These are phyloP conservation scores for Melanogrammus aeglefinus DNA, from an alignment of 2,797 vertebrate genomes.

Conservation along the genomic window DNA sequence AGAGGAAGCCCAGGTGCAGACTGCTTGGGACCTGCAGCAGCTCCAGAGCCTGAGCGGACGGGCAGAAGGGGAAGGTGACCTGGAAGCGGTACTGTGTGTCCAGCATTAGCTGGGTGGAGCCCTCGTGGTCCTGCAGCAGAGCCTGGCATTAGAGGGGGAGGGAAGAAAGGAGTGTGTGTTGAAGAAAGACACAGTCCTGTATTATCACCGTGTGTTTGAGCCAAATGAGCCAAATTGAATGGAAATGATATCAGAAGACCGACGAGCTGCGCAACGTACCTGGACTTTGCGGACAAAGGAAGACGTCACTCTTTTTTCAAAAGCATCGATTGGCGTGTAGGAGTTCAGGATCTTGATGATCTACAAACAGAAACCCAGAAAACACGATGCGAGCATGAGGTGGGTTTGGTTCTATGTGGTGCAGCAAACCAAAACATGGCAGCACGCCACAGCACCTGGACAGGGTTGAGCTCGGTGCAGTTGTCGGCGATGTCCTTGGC, in stretches of 20 bases:
- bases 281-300: constrained; percentile 97
- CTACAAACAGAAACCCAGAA: constrained; percentile 59
- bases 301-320: constrained; percentile 92
- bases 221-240: neutral
- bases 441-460: constrained; percentile 79
- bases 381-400: neutral
- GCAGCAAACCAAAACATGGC: neutral
- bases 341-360: constrained; percentile 98
- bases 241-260: neutral
- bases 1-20: constrained; percentile 87
- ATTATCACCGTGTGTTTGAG: neutral
- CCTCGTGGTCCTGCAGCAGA: constrained; percentile 81
- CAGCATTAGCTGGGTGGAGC: constrained; percentile 84
- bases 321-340: constrained; percentile 97
- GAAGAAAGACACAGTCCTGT: neutral
- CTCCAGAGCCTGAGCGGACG: constrained; percentile 87
- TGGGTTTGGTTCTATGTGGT: neutral
- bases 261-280: constrained; percentile 64
- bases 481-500: constrained; percentile 84
- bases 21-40: constrained; percentile 89
- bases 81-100: constrained; percentile 91
- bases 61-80: constrained; percentile 91
- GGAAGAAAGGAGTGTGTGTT: neutral
- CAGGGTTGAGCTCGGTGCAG: constrained; percentile 84
- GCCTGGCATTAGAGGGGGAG: constrained; percentile 74